Evolutionary conservation across 2,888 invertebrate species (phyloP).

Genomic region (Lithophane leautieri): DNA sequence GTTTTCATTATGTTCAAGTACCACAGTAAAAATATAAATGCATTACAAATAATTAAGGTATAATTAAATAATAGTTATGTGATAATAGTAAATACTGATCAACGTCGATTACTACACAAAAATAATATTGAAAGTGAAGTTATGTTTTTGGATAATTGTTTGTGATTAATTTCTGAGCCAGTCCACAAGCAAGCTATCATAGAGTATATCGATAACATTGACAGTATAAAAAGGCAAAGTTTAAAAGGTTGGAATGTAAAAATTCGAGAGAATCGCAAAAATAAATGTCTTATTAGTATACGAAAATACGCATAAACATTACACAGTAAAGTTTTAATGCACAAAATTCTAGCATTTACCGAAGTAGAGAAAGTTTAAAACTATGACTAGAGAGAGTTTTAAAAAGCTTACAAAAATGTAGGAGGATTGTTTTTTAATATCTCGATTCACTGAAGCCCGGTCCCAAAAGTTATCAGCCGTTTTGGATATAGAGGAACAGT

Average conservation of each 20-base stretch:
- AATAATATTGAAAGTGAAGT: background rate
- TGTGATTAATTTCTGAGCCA: conserved; percentile 57
- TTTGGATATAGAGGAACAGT: conserved; percentile 24
- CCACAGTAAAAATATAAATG: background rate
- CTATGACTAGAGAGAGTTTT: conserved; percentile 69
- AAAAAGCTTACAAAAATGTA: conserved; percentile 66
- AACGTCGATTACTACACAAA: background rate
- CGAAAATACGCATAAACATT: conserved; percentile 64
- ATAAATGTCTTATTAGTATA: conserved; percentile 61
- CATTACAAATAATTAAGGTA: background rate
- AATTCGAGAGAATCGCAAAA: conserved; percentile 73
- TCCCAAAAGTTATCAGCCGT: background rate
- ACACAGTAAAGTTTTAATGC: conserved; percentile 66
- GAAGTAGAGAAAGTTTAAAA: conserved; percentile 64
- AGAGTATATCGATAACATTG: conserved; percentile 57
- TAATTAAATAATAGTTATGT: background rate
- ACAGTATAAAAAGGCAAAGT: conserved; percentile 66
- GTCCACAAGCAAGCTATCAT: conserved; percentile 64
- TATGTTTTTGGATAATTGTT: background rate
- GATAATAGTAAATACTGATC: background rate
- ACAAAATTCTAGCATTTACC: conserved; percentile 65
- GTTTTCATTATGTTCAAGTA: background rate
- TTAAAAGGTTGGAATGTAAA: conserved; percentile 72
- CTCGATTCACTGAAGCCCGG: conserved; percentile 45
- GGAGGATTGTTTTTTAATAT: conserved; percentile 56